Percentiles rank a stretch among this genome's conserved stretches.
These are phyloP conservation scores for Eretmochelys imbricata DNA, from an alignment of 2,113 vertebrate genomes.

Conservation along the genomic window DNA sequence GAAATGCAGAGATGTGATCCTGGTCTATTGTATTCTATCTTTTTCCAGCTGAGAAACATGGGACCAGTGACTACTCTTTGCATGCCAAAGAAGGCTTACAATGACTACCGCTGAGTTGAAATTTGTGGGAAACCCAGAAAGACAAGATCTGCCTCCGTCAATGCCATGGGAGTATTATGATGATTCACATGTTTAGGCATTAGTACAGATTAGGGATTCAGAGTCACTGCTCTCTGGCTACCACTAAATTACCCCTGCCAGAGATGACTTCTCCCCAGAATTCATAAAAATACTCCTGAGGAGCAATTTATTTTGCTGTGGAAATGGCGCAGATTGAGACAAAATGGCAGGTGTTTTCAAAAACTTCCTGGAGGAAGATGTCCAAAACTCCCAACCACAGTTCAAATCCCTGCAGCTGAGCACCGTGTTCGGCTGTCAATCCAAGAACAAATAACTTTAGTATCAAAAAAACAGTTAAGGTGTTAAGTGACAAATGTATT, in stretches of 20 bases:
- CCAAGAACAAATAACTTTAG: background rate
- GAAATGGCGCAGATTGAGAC: background rate
- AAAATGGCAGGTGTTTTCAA: background rate
- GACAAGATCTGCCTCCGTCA: background rate
- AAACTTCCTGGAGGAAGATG: background rate
- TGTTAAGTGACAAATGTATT: background rate
- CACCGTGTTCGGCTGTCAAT: background rate
- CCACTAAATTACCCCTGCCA: background rate
- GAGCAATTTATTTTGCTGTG: background rate
- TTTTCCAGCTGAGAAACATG: background rate
- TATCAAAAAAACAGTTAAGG: background rate
- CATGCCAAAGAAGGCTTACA: background rate
- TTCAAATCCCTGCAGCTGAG: background rate
- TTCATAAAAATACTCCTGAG: background rate
- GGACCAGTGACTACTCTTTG: background rate
- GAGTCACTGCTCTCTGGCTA: background rate
- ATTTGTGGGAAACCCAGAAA: background rate
- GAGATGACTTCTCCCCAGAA: background rate
- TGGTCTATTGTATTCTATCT: background rate
- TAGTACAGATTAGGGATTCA: background rate
- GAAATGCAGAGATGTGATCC: background rate
- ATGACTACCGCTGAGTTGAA: background rate
- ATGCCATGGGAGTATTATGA: background rate
- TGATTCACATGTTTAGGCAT: background rate
- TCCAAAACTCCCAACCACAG: background rate